Percentiles rank a stretch among this genome's conserved stretches.
Conservation (phyloP, 2,113 vertebrate genomes). For the Antennarius striatus region DNA sequence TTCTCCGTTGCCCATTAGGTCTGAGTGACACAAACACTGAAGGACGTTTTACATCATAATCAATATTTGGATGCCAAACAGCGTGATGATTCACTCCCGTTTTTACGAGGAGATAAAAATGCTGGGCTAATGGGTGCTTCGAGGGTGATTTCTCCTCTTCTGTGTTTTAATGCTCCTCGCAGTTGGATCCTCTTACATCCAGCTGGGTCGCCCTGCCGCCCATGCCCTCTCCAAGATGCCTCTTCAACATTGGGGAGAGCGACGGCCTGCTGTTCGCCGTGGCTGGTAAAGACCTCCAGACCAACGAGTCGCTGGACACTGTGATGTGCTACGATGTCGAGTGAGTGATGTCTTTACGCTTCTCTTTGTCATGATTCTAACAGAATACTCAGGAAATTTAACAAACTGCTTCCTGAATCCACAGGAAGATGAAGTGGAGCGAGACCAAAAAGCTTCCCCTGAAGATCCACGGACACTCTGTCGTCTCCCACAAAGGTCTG, state of each 20-base stretch:
- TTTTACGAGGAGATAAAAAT: constrained; percentile 9
- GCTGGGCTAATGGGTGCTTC: constrained; percentile 21
- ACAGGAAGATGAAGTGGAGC: constrained; percentile 90
- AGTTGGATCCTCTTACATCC: constrained; percentile 88
- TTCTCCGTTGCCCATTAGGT: constrained; percentile 2
- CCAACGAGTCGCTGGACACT: constrained; percentile 91
- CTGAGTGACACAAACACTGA: neutral
- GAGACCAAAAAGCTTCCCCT: constrained; percentile 94
- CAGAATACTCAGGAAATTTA: neutral
- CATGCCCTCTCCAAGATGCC: constrained; percentile 93
- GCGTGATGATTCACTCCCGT: constrained; percentile 3
- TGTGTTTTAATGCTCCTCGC: constrained; percentile 5
- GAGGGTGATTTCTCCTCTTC: constrained; percentile 2
- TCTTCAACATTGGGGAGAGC: constrained; percentile 91
- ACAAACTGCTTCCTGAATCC: constrained; percentile 5
- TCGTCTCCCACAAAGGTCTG: constrained; percentile 89
- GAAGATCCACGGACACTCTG: constrained; percentile 94
- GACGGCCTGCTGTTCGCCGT: constrained; percentile 90
- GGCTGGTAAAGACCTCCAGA: constrained; percentile 96
- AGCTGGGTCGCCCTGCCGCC: constrained; percentile 96
- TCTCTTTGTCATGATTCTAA: neutral
- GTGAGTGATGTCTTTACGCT: constrained; percentile 76
- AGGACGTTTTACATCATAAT: constrained; percentile 26
- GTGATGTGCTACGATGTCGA: constrained; percentile 91
- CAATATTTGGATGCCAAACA: constrained; percentile 17